phyloP scores from a whole-genome alignment of 2,797 vertebrate genomes.

The Enteromius trimaculatus region DNA sequence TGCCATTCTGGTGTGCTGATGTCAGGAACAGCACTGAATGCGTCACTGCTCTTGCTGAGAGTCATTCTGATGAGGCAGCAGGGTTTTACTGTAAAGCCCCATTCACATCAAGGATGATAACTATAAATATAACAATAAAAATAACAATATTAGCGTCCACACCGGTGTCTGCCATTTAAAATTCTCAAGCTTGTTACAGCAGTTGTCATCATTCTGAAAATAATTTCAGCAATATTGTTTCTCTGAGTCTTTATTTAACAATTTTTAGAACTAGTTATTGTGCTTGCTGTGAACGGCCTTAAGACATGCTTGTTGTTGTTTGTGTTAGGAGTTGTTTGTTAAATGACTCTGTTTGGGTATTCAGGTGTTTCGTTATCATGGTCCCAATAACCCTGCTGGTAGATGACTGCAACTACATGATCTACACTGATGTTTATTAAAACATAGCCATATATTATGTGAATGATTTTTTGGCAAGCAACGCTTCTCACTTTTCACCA shows the following conservation, averaged over 20 bases:
- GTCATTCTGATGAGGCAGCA: slow-evolving; percentile 2
- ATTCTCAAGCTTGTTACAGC: too few relatives aligned
- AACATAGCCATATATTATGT: background rate
- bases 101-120: too few relatives aligned
- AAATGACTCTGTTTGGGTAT: background rate
- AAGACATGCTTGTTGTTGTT: background rate
- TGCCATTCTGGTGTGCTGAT: slow-evolving; percentile 22
- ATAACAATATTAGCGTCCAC: too few relatives aligned
- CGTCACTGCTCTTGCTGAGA: slow-evolving; percentile 22
- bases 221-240: too few relatives aligned
- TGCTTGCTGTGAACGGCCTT: too few relatives aligned
- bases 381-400: background rate
- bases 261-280: too few relatives aligned
- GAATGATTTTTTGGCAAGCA: background rate
- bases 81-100: slow-evolving; percentile 7
- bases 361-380: background rate
- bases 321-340: slow-evolving; percentile 9
- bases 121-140: too few relatives aligned
- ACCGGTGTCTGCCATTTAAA: too few relatives aligned
- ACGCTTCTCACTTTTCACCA: background rate
- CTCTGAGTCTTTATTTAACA: too few relatives aligned
- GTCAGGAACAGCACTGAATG: slow-evolving; percentile 1
- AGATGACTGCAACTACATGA: background rate
- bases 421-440: background rate
- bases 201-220: too few relatives aligned